Evolutionary conservation across 2,888 invertebrate species (phyloP).

Genomic region (Idaea biselata): DNA sequence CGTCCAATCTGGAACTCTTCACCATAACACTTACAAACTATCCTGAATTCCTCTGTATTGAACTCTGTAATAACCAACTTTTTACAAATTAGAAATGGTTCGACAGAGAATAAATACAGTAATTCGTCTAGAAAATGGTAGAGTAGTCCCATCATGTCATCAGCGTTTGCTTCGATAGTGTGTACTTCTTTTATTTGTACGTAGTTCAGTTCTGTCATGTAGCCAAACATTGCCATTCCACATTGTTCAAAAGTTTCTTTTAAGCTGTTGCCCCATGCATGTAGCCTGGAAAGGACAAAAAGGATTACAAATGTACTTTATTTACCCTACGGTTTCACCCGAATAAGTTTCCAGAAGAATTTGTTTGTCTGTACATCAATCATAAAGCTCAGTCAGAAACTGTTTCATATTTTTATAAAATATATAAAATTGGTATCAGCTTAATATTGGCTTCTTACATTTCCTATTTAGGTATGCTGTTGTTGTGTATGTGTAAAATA

Average conservation of each 20-base stretch:
- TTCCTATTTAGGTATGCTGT: too few species aligned
- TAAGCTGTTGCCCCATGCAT: constrained; percentile 94
- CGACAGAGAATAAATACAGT: constrained; percentile 94
- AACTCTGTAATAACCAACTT: constrained; percentile 94
- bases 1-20: constrained; percentile 95
- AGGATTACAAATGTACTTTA: too few species aligned
- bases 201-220: constrained; percentile 95
- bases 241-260: constrained; percentile 97
- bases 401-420: too few species aligned
- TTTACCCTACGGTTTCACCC: too few species aligned
- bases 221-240: constrained; percentile 97
- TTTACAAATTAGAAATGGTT: constrained; percentile 92
- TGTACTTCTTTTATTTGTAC: constrained; percentile 90
- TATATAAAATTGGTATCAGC: too few species aligned
- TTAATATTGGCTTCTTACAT: too few species aligned
- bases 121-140: constrained; percentile 97
- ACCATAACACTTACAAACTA: constrained; percentile 92
- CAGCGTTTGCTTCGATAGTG: constrained; percentile 92
- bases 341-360: too few species aligned
- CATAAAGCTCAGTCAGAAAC: too few species aligned
- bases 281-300: constrained; percentile 82
- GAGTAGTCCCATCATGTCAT: constrained; percentile 92
- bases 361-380: too few species aligned
- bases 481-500: too few species aligned
- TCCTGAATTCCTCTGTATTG: constrained; percentile 89